phyloP scores from a whole-genome alignment of 2,888 invertebrate species.

The Ectobius pallidus region DNA sequence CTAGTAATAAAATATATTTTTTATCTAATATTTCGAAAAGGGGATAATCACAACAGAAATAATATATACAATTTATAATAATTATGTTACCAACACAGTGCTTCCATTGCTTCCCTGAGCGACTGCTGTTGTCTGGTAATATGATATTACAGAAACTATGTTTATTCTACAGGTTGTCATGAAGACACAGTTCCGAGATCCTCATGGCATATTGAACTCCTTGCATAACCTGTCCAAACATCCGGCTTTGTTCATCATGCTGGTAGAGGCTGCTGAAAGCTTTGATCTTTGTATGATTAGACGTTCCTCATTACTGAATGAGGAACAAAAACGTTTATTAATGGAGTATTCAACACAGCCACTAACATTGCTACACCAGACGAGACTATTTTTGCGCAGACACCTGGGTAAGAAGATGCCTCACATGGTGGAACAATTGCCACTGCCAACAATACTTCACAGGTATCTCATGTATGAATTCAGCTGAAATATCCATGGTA shows the following conservation, averaged over 20 bases:
- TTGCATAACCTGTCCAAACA: slow-evolving; percentile 67
- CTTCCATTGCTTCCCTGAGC: too few species aligned
- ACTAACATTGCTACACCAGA: slow-evolving; percentile 68
- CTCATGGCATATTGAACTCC: slow-evolving; percentile 81
- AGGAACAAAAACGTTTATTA: slow-evolving; percentile 68
- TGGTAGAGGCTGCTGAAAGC: slow-evolving; percentile 76
- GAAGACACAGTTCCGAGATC: slow-evolving; percentile 84
- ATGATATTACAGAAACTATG: too few species aligned
- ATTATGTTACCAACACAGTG: too few species aligned
- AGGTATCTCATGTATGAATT: slow-evolving; percentile 73
- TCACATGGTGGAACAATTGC: slow-evolving; percentile 63
- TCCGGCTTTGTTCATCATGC: slow-evolving; percentile 63
- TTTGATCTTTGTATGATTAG: slow-evolving; percentile 82
- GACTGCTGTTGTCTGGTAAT: too few species aligned
- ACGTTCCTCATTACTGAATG: slow-evolving; percentile 68
- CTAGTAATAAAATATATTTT: too few species aligned
- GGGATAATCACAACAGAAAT: too few species aligned
- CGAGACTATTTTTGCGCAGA: slow-evolving; percentile 64
- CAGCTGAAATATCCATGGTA: slow-evolving; percentile 45
- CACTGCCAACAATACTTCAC: slow-evolving; percentile 68
- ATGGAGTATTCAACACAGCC: slow-evolving; percentile 71
- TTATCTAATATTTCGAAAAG: too few species aligned
- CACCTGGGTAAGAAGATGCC: slow-evolving; percentile 64
- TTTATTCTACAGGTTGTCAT: slow-evolving; percentile 72
- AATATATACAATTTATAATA: too few species aligned